Conservation (phyloP, 2,113 vertebrate species). For the Bostrychus sinensis region DNA sequence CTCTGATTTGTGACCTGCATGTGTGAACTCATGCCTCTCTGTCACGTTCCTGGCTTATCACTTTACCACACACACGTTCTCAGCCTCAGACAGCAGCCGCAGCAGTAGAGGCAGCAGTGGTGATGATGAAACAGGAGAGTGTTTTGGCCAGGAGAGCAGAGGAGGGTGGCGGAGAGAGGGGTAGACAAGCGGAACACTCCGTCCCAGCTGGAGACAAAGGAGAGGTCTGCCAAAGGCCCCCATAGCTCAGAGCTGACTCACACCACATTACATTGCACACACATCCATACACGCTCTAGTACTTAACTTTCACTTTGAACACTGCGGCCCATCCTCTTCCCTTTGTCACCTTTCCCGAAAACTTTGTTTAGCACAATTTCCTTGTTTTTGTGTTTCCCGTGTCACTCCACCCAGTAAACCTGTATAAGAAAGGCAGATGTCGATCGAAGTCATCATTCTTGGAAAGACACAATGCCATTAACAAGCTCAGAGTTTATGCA, state of each 20-base stretch:
- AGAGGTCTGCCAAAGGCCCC: constrained; percentile 77
- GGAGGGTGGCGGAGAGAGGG: constrained; percentile 23
- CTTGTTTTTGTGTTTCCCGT: constrained; percentile 27
- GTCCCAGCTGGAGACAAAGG: constrained; percentile 81
- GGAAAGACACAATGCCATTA: constrained; percentile 37
- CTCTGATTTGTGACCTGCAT: neutral
- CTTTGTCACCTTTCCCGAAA: constrained; percentile 15
- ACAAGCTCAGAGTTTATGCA: constrained; percentile 57
- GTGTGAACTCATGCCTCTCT: constrained; percentile 10
- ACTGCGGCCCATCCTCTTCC: constrained; percentile 17
- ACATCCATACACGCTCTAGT: constrained; percentile 53
- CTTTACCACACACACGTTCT: constrained; percentile 5
- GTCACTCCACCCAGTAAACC: constrained; percentile 16
- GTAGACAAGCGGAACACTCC: constrained; percentile 72
- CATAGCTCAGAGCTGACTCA: constrained; percentile 84
- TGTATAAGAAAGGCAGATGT: neutral
- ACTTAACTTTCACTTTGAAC: constrained; percentile 21
- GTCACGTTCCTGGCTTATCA: constrained; percentile 12
- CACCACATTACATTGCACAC: constrained; percentile 43
- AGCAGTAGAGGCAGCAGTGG: neutral
- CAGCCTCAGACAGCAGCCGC: constrained; percentile 10
- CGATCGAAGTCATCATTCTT: constrained; percentile 2
- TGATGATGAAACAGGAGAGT: constrained; percentile 70
- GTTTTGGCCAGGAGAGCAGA: constrained; percentile 54
- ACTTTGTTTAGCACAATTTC: constrained; percentile 31